Percentiles rank a stretch among this genome's conserved stretches.
These are phyloP conservation scores for Timema podura DNA, from an alignment of 2,888 invertebrate species.

Conservation along the genomic window DNA sequence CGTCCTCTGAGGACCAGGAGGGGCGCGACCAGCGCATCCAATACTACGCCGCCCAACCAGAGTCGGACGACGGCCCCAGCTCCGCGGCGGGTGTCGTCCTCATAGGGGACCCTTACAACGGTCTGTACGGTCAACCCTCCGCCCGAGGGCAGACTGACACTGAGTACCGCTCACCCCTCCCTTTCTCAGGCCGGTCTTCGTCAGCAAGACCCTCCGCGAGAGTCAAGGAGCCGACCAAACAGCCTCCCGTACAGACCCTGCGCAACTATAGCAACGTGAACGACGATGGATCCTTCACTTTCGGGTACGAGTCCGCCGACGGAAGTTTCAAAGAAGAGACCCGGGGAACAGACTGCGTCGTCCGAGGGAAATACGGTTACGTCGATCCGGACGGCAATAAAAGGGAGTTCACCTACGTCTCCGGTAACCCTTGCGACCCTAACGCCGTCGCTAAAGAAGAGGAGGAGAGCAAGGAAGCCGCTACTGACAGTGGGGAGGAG, in stretches of 20 bases:
- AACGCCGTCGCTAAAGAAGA: slow-evolving; percentile 72
- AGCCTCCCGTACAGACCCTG: slow-evolving; percentile 76
- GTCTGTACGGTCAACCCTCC: slow-evolving; percentile 47
- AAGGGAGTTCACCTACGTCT: slow-evolving; percentile 80
- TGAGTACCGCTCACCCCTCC: slow-evolving; percentile 17
- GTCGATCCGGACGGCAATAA: slow-evolving; percentile 83
- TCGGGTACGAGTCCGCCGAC: slow-evolving; percentile 80
- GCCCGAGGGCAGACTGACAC: slow-evolving; percentile 29
- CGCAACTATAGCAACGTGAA: slow-evolving; percentile 79
- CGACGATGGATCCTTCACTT: slow-evolving; percentile 79
- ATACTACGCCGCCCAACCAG: slow-evolving; percentile 45
- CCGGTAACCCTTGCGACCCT: slow-evolving; percentile 81
- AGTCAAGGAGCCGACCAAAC: slow-evolving; percentile 56
- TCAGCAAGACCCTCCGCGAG: slow-evolving; percentile 43
- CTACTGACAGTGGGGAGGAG: slow-evolving; percentile 51
- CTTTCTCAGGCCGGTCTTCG: slow-evolving; percentile 41
- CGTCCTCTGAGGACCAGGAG: slow-evolving; percentile 39
- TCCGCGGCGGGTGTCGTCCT: slow-evolving; percentile 41
- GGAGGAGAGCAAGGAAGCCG: slow-evolving; percentile 50
- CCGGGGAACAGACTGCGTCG: slow-evolving; percentile 79
- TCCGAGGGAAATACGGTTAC: slow-evolving; percentile 82
- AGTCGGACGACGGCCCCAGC: slow-evolving; percentile 39
- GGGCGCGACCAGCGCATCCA: slow-evolving; percentile 42
- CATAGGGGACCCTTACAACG: slow-evolving; percentile 47
- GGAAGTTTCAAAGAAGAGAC: slow-evolving; percentile 86